A percentile compares a stretch with the other conserved stretches of the same genome.
Conservation (phyloP, 2,113 vertebrate genomes). For the Dendropsophus ebraccatus region DNA sequence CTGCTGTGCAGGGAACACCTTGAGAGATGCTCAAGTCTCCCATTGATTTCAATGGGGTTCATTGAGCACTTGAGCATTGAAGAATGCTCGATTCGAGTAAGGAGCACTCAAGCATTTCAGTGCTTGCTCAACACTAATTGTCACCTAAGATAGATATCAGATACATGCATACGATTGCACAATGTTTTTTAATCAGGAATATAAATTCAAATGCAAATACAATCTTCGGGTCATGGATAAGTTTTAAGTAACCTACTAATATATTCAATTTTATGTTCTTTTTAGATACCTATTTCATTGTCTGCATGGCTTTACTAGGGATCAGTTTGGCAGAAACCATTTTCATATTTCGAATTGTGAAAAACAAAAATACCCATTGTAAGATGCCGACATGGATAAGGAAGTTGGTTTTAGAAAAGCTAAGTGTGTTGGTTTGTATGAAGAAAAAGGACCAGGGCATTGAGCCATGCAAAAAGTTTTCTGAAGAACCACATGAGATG, state of each 20-base stretch:
- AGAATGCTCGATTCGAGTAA: no score
- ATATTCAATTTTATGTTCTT: neutral
- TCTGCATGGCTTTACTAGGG: constrained; percentile 95
- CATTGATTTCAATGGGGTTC: no score
- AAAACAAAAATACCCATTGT: constrained; percentile 90
- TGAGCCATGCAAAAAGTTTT: constrained; percentile 65
- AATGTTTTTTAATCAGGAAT: no score
- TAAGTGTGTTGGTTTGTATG: constrained; percentile 80
- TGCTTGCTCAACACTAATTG: no score
- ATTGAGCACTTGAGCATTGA: no score
- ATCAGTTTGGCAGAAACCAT: constrained; percentile 93
- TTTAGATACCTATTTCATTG: constrained; percentile 90
- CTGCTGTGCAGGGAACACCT: no score
- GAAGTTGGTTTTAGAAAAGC: constrained; percentile 81
- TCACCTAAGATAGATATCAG: no score
- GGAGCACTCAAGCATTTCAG: no score
- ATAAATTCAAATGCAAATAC: neutral
- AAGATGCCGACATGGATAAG: constrained; percentile 86
- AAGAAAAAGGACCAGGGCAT: constrained; percentile 58
- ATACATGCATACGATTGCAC: no score
- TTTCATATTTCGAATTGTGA: constrained; percentile 88
- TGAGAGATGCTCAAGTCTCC: no score
- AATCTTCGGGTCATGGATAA: neutral
- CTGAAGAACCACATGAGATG: constrained; percentile 47
- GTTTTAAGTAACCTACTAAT: no score